Evolutionary conservation across 92 coral and sea anemone species (phyloP).

Genomic region (Porites evermanni): DNA sequence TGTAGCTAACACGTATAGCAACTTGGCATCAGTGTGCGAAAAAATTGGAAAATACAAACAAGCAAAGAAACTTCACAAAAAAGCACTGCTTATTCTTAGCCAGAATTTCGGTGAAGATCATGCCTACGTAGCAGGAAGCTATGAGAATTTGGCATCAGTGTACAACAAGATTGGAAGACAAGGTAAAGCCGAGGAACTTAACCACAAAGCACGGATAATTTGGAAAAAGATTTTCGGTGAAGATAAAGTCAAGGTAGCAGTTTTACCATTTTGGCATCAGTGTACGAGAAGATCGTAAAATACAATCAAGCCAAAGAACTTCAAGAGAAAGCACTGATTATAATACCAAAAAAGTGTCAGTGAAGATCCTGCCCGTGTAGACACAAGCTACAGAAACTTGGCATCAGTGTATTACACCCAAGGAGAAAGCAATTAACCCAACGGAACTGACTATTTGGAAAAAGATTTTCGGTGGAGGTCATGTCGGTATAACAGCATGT

Average conservation of each 20-base stretch:
- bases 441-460: not conserved
- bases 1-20: not conserved
- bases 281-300: not conserved
- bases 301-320: not conserved
- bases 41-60: not conserved
- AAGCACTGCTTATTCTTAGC: not conserved
- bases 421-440: not conserved
- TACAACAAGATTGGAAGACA: not conserved
- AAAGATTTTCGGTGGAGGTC: not conserved
- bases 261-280: not conserved
- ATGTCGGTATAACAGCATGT: too few species aligned
- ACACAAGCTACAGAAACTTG: not conserved
- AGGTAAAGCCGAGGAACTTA: not conserved
- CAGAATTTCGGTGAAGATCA: not conserved
- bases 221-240: too few species aligned
- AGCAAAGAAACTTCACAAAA: not conserved
- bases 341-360: not conserved
- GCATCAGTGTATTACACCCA: not conserved
- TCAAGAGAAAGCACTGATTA: not conserved
- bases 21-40: not conserved
- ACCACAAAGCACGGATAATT: not conserved
- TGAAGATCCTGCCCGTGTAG: not conserved
- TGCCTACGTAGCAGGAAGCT: not conserved
- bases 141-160: not conserved
- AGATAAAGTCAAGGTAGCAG: not conserved